phyloP scores from a whole-genome alignment of 2,888 invertebrate species.

The Gortyna flavago region DNA sequence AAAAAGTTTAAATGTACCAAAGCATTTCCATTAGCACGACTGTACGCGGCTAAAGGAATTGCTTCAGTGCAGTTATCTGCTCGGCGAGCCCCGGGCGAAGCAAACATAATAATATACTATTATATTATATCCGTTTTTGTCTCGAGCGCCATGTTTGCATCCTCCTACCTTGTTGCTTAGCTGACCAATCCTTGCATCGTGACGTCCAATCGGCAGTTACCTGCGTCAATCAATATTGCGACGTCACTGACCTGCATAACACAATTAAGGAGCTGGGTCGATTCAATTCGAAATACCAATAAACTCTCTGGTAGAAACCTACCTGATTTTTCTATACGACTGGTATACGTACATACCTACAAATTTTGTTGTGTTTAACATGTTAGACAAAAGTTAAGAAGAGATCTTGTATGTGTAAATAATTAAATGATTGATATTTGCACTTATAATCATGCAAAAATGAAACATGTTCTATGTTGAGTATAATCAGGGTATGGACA shows the following conservation, averaged over 20 bases:
- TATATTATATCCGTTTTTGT: too few species aligned
- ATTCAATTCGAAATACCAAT: background rate
- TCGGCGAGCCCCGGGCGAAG: background rate
- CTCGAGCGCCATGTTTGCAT: background rate
- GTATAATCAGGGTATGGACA: background rate
- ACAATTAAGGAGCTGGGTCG: background rate
- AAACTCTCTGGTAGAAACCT: background rate
- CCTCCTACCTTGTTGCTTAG: background rate
- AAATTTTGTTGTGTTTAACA: background rate
- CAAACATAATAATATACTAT: background rate
- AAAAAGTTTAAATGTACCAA: background rate
- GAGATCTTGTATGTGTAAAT: background rate
- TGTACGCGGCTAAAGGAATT: background rate
- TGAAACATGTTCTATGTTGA: background rate
- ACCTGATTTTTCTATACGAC: background rate
- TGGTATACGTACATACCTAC: background rate
- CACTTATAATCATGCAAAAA: too few species aligned
- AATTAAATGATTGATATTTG: background rate
- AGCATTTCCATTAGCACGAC: background rate
- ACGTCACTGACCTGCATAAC: background rate
- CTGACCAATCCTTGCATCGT: conserved; percentile 2
- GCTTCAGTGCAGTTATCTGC: too few species aligned
- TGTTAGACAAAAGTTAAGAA: background rate
- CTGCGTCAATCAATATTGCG: conserved; percentile 9
- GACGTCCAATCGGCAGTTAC: conserved; percentile 6